Conservation (phyloP, 2,797 vertebrate genomes). For the Squalus acanthias region DNA sequence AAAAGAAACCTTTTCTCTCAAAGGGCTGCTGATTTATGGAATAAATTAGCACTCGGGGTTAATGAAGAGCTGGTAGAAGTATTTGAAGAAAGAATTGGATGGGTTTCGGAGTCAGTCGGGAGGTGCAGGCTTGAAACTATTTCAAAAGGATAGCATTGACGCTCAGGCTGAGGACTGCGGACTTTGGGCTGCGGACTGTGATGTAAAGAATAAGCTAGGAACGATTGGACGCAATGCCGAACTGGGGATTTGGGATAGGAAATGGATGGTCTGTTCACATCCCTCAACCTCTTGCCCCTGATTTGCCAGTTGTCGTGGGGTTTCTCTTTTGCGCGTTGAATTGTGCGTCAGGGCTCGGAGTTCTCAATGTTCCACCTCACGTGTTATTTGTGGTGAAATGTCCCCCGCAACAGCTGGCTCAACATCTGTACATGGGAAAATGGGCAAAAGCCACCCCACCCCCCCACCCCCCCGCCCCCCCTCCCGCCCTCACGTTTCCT, state of each 20-base stretch:
- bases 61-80: neutral
- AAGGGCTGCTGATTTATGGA: neutral
- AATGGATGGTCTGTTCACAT: neutral
- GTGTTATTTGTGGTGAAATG: neutral
- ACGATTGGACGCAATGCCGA: neutral
- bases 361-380: neutral
- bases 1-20: neutral
- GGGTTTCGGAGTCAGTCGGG: neutral
- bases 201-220: neutral
- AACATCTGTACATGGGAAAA: neutral
- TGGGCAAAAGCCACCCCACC: neutral
- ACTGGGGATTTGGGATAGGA: neutral
- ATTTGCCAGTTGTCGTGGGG: neutral
- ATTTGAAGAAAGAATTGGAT: conserved; percentile 14
- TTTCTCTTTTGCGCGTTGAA: neutral
- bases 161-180: neutral
- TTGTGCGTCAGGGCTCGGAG: neutral
- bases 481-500: neutral
- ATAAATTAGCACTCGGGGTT: neutral
- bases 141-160: neutral
- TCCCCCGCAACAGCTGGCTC: neutral
- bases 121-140: neutral
- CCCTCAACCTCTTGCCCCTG: neutral
- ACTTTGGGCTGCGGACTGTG: neutral
- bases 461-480: too few relatives aligned